Evolutionary conservation across 2,113 vertebrate genomes (phyloP), one percentile per base, ranked within the genome.

Genomic region (Physeter macrocephalus): DNA sequence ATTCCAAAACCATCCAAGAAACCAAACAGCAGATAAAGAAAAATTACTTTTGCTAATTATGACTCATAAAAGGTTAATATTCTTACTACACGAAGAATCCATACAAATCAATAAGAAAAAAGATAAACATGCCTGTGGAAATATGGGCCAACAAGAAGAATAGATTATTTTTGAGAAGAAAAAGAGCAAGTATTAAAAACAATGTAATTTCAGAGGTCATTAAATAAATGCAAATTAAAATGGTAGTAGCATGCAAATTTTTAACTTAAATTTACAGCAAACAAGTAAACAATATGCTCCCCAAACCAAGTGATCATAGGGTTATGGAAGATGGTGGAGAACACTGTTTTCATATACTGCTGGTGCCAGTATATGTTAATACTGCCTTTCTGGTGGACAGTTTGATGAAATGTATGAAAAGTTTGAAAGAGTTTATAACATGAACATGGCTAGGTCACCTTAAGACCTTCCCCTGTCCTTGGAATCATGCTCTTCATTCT

Each of bases 211-310:
- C 34, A 41, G 64, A 86, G 78, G 23, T 54, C 52, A 54, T 39
- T 89, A 90, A 69, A 62, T 74, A 82, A 52, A 69, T 78, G 27
- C 23, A 91, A 80, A 88, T 78, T 92, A 91, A 90, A 93, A 84
- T 95, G 64, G 80, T 13, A 72, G 10, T 77, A 18, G 39, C 27
- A 23, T 62, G 67, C 43, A 82, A 2, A 93, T 62, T 96, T 57
- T 90, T 75, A 82, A 71, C 43, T 93, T 14, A 69, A 21, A 31
- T 83, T 90, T 90, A 46, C 36, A 91, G 20, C 13, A 89, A 90
- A 41, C 12, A 88, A 43, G 7, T 27, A 92, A 46, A 10, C 8
- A 67, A 31, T 83, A 92, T n/a, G 11, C 17, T n/a, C 8, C 9
- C 8, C 17, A 85, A 92, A 74, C 75, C 41, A 77, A 87, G 49